A percentile compares a stretch with the other conserved stretches of the same genome.
phyloP scores from a whole-genome alignment of 2,888 invertebrate genomes.

The Tachina lurida region DNA sequence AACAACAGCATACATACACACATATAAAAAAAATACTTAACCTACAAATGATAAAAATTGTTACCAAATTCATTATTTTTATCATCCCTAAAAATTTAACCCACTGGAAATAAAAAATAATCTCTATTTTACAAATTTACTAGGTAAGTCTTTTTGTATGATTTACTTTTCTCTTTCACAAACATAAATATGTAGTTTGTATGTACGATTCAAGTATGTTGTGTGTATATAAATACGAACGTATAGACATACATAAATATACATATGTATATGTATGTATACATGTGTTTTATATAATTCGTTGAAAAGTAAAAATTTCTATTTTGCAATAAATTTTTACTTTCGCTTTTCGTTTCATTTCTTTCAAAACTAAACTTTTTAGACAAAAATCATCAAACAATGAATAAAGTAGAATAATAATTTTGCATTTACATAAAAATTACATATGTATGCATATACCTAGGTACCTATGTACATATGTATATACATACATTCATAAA shows the following conservation, averaged over 20 bases:
- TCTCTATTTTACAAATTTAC: not conserved
- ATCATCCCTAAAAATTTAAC: not conserved
- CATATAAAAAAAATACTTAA: not conserved
- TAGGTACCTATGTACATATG: no score
- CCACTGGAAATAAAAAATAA: not conserved
- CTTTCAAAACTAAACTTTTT: conserved; percentile 9
- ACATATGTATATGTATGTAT: not conserved
- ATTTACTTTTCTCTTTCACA: conserved; percentile 5
- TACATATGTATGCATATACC: not conserved
- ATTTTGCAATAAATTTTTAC: conserved; percentile 53
- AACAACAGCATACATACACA: not conserved
- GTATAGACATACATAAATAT: not conserved
- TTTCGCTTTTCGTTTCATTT: conserved; percentile 62
- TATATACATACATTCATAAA: no score
- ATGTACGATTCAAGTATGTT: not conserved
- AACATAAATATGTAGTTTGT: not conserved
- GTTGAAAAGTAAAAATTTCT: conserved; percentile 33
- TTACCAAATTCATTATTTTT: not conserved
- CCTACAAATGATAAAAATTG: not conserved
- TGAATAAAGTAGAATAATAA: conserved; percentile 60
- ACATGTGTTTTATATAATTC: not conserved
- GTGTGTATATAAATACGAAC: not conserved
- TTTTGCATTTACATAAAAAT: conserved; percentile 55
- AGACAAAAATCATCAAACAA: conserved; percentile 50
- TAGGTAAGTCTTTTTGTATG: conserved; percentile 57